A percentile compares a stretch with the other conserved stretches of the same genome.
Evolutionary conservation across 2,888 invertebrate species (phyloP).

Genomic region (Serripes groenlandicus): DNA sequence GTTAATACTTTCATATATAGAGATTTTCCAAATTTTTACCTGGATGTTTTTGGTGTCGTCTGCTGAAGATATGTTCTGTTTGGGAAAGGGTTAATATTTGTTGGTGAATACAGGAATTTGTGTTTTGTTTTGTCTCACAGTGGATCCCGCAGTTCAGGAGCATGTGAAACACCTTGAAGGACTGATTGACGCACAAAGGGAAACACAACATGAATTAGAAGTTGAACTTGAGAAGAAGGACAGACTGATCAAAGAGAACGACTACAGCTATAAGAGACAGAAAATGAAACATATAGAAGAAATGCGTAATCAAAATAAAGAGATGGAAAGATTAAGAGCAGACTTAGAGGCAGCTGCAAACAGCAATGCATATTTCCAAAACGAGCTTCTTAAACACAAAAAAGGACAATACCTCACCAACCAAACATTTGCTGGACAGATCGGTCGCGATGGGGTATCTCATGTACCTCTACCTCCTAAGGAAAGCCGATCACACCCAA

Average conservation of each 20-base stretch:
- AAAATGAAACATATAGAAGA: constrained; percentile 81
- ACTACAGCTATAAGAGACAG: constrained; percentile 75
- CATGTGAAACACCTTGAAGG: constrained; percentile 69
- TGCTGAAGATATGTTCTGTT: too few relatives aligned
- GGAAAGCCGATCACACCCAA: constrained; percentile 66
- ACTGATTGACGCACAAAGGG: constrained; percentile 67
- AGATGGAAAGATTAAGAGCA: constrained; percentile 75
- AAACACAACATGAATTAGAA: constrained; percentile 67
- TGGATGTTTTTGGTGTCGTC: too few relatives aligned
- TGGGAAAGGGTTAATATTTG: too few relatives aligned
- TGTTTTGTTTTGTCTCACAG: constrained; percentile 35
- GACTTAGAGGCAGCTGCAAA: constrained; percentile 82
- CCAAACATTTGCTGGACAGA: constrained; percentile 50
- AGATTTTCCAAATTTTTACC: too few relatives aligned
- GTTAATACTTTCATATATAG: too few relatives aligned
- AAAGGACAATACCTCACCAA: constrained; percentile 57
- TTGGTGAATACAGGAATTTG: background rate
- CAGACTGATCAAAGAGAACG: constrained; percentile 73
- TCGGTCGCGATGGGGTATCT: constrained; percentile 36
- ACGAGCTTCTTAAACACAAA: constrained; percentile 80
- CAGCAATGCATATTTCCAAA: constrained; percentile 81
- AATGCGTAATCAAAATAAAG: constrained; percentile 71
- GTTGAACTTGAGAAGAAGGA: constrained; percentile 76
- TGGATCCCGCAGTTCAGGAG: constrained; percentile 52
- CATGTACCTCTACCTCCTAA: constrained; percentile 72